A percentile compares a stretch with the other conserved stretches of the same genome.
These are phyloP conservation scores for Gnathonemus longibarbis DNA, from an alignment of 2,113 vertebrate species.

Conservation along the genomic window DNA sequence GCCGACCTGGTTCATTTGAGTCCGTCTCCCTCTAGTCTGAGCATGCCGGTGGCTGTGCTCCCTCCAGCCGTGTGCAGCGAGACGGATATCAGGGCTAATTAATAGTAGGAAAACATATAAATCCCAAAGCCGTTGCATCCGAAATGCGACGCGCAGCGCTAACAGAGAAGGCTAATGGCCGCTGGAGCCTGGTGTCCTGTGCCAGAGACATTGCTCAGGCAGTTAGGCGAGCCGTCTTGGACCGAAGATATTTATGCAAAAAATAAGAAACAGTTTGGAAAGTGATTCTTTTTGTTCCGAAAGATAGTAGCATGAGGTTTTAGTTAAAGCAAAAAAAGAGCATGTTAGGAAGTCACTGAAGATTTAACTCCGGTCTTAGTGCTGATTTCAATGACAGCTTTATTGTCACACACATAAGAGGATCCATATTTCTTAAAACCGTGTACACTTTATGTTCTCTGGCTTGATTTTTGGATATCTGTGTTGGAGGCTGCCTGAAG, in stretches of 20 bases:
- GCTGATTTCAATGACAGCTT: constrained; percentile 23
- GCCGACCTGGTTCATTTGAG: constrained; percentile 26
- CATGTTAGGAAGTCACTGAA: constrained; percentile 24
- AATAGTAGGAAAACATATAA: constrained; percentile 32
- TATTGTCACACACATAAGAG: constrained; percentile 24
- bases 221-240: constrained; percentile 10
- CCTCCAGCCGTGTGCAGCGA: constrained; percentile 15
- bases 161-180: constrained; percentile 37
- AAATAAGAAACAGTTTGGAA: constrained; percentile 28
- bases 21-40: constrained; percentile 14
- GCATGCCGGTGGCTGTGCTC: constrained; percentile 29
- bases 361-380: constrained; percentile 19
- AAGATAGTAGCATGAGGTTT: constrained; percentile 32
- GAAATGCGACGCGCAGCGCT: constrained; percentile 34
- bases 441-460: constrained; percentile 24
- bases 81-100: constrained; percentile 43
- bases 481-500: neutral
- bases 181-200: constrained; percentile 30
- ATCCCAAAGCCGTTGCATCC: constrained; percentile 26
- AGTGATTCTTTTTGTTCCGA: constrained; percentile 32
- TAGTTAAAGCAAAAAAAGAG: constrained; percentile 40
- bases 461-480: constrained; percentile 8
- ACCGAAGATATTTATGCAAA: constrained; percentile 39
- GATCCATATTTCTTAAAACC: constrained; percentile 18
- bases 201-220: constrained; percentile 21